Percentiles rank a stretch among this genome's conserved stretches.
phyloP scores from a whole-genome alignment of 2,888 invertebrate species.

The Meganola albula region DNA sequence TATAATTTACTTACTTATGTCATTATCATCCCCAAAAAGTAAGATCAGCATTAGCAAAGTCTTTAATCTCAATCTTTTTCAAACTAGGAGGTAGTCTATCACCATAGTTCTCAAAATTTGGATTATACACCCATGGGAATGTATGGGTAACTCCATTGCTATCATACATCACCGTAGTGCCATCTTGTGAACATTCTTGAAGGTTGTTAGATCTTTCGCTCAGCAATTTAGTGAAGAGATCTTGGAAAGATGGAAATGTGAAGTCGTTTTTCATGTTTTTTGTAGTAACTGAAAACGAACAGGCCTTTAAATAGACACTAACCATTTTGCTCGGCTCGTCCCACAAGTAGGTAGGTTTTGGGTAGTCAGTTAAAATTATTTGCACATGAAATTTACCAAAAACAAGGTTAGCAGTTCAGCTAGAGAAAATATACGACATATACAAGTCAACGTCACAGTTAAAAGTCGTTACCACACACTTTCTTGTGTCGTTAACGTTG shows the following conservation, averaged over 20 bases:
- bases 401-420: too few species aligned
- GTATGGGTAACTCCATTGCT: slow-evolving; percentile 54
- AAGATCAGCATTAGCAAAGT: slow-evolving; percentile 67
- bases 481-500: too few species aligned
- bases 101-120: slow-evolving; percentile 56
- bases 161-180: slow-evolving; percentile 46
- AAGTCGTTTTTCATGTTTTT: slow-evolving; percentile 30
- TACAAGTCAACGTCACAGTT: too few species aligned
- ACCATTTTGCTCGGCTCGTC: too few species aligned
- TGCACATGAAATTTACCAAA: too few species aligned
- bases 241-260: slow-evolving; percentile 47
- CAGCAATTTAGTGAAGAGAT: slow-evolving; percentile 50
- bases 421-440: too few species aligned
- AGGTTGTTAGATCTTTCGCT: slow-evolving; percentile 35
- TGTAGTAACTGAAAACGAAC: slow-evolving; percentile 41
- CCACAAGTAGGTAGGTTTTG: too few species aligned
- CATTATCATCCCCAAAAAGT: slow-evolving; percentile 79
- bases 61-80: slow-evolving; percentile 71
- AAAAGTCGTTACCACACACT: too few species aligned
- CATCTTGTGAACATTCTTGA: slow-evolving; percentile 16
- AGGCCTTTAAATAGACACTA: too few species aligned
- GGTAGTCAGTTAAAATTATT: too few species aligned
- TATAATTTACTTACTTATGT: too few species aligned
- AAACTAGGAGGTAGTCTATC: slow-evolving; percentile 79
- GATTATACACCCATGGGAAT: slow-evolving; percentile 77